Evolutionary conservation across 2,797 vertebrate genomes (phyloP).

Genomic region (Pseudotriccus pelzelni): DNA sequence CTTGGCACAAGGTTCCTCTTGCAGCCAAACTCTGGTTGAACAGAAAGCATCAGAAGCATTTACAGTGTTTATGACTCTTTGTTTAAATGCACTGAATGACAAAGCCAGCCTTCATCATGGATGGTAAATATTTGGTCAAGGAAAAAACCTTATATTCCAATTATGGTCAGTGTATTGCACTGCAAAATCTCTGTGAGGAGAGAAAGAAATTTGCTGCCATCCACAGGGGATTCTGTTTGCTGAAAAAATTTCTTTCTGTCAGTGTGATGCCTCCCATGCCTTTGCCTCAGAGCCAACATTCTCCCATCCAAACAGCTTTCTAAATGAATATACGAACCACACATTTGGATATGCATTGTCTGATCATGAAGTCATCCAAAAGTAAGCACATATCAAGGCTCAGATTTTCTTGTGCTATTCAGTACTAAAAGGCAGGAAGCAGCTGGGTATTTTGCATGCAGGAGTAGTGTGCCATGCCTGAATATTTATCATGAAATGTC

Average conservation of each 20-base stretch:
- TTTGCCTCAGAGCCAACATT: neutral
- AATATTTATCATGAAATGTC: constrained; percentile 30
- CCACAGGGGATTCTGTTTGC: constrained; percentile 41
- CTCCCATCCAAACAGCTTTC: neutral
- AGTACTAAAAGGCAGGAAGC: neutral
- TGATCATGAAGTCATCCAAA: neutral
- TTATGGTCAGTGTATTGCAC: neutral
- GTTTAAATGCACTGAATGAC: neutral
- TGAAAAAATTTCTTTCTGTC: neutral
- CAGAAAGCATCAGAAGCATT: neutral
- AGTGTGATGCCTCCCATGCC: neutral
- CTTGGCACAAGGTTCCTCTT: constrained; percentile 82
- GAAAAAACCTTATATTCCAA: neutral
- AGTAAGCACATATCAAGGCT: neutral
- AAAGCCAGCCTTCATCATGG: neutral
- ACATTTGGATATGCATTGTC: neutral
- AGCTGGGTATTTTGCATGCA: neutral
- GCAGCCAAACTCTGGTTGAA: constrained; percentile 82
- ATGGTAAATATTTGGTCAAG: neutral
- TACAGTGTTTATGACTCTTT: neutral
- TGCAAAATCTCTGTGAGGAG: neutral
- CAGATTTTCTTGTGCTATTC: neutral
- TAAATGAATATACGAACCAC: neutral
- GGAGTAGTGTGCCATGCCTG: neutral
- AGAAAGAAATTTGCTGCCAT: constrained; percentile 56